Percentiles rank a stretch among this genome's conserved stretches.
Conservation (phyloP, 92 coral and sea anemone genomes). For the Heliopora coerulea region DNA sequence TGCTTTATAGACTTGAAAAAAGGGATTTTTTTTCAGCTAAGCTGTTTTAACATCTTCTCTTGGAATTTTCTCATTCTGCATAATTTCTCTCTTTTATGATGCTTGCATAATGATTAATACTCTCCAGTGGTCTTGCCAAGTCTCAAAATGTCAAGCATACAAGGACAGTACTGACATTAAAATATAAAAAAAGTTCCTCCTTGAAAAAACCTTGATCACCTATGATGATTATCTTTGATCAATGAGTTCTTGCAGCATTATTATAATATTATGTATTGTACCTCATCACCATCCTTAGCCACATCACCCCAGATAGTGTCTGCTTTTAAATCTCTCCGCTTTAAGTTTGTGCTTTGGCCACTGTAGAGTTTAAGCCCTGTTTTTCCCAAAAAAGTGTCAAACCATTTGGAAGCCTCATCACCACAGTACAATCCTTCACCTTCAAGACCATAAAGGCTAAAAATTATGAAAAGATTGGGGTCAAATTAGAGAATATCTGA, state of each 20-base stretch:
- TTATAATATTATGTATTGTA: too few species aligned
- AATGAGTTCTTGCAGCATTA: too few species aligned
- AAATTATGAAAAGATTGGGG: not conserved
- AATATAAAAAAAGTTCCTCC: not conserved
- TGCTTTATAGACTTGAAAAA: too few species aligned
- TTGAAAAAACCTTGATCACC: too few species aligned
- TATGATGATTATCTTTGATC: too few species aligned
- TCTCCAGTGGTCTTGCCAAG: too few species aligned
- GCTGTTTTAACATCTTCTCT: too few species aligned
- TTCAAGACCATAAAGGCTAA: slow-evolving; percentile 56
- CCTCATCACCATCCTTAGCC: slow-evolving; percentile 67
- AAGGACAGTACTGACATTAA: not conserved
- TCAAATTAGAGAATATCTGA: not conserved
- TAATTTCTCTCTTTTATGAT: too few species aligned
- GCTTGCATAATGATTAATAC: too few species aligned
- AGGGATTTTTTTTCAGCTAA: too few species aligned
- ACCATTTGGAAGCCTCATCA: slow-evolving; percentile 75
- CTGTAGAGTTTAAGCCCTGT: slow-evolving; percentile 62
- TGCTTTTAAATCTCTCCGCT: slow-evolving; percentile 52
- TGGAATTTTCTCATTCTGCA: too few species aligned
- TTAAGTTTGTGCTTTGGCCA: slow-evolving; percentile 29
- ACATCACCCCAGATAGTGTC: slow-evolving; percentile 67
- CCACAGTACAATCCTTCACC: slow-evolving; percentile 86
- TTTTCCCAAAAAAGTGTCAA: slow-evolving; percentile 65
- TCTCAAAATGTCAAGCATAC: too few species aligned